A percentile compares a stretch with the other conserved stretches of the same genome.
Conservation (phyloP, 92 coral and sea anemone species). For the Palythoa heliodiscus region DNA sequence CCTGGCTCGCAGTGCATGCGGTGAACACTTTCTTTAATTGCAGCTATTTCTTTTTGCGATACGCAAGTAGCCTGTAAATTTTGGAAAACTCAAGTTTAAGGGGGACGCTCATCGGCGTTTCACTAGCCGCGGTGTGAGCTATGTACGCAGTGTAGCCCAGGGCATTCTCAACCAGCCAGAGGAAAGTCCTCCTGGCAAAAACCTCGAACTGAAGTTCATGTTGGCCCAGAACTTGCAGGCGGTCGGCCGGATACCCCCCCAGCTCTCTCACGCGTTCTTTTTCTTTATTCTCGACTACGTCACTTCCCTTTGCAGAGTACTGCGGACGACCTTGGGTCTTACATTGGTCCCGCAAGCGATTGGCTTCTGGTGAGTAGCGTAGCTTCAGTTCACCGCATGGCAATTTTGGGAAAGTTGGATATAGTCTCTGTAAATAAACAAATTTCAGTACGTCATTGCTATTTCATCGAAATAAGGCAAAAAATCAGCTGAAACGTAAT, state of each 20-base stretch:
- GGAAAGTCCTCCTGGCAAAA: not conserved
- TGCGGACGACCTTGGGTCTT: too few relatives aligned
- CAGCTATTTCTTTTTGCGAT: too few relatives aligned
- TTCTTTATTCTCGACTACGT: not conserved
- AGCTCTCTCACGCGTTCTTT: not conserved
- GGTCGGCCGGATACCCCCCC: not conserved
- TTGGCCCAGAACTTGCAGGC: not conserved
- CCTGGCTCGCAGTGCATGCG: too few relatives aligned
- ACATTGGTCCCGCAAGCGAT: too few relatives aligned
- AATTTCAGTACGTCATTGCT: too few relatives aligned
- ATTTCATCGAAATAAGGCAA: too few relatives aligned
- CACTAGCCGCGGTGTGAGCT: not conserved
- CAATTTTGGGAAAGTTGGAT: not conserved
- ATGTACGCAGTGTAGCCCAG: not conserved
- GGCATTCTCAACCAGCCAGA: not conserved
- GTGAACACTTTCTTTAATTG: too few relatives aligned
- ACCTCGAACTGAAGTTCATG: not conserved
- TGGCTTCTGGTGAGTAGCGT: not conserved
- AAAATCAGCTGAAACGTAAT: too few relatives aligned
- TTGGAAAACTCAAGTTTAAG: too few relatives aligned
- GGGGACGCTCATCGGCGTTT: not conserved
- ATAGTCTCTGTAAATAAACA: not conserved
- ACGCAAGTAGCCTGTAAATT: too few relatives aligned
- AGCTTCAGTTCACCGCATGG: not conserved
- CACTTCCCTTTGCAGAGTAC: not conserved